Conservation (phyloP, 2,888 invertebrate species). For the Lasioglossum marginatum region DNA sequence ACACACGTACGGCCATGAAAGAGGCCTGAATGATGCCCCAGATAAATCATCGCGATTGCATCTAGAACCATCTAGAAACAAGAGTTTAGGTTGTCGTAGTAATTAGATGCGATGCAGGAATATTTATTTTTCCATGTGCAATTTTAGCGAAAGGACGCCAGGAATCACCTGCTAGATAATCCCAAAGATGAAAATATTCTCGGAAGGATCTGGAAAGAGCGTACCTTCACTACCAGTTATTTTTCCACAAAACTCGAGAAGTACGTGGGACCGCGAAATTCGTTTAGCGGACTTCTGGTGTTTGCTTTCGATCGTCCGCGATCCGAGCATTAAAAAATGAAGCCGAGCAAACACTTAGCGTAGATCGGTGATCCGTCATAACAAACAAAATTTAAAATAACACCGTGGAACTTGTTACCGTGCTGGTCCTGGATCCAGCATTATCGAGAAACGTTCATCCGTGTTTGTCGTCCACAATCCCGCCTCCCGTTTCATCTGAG, state of each 20-base stretch:
- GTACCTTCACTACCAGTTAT: not conserved
- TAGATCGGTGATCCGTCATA: not conserved
- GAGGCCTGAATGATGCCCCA: not conserved
- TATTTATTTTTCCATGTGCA: not conserved
- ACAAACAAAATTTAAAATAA: not conserved
- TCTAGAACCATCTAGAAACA: not conserved
- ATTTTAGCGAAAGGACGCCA: not conserved
- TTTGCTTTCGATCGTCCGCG: conserved; percentile 7
- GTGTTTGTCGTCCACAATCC: not conserved
- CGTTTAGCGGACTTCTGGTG: not conserved
- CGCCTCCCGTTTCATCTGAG: not conserved
- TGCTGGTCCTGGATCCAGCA: conserved; percentile 7
- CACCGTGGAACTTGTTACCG: conserved; percentile 3
- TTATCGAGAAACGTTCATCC: not conserved
- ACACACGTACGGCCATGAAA: conserved; percentile 18
- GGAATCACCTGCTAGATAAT: not conserved
- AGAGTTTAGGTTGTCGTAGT: not conserved
- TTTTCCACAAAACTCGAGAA: not conserved
- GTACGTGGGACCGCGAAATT: not conserved
- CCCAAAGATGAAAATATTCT: not conserved
- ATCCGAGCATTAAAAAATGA: not conserved
- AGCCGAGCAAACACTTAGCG: not conserved
- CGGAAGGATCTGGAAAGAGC: not conserved
- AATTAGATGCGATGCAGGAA: not conserved
- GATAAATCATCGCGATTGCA: not conserved